Evolutionary conservation across 1,140 invertebrate genomes (phyloP).

Genomic region (Ganaspis sp.): DNA sequence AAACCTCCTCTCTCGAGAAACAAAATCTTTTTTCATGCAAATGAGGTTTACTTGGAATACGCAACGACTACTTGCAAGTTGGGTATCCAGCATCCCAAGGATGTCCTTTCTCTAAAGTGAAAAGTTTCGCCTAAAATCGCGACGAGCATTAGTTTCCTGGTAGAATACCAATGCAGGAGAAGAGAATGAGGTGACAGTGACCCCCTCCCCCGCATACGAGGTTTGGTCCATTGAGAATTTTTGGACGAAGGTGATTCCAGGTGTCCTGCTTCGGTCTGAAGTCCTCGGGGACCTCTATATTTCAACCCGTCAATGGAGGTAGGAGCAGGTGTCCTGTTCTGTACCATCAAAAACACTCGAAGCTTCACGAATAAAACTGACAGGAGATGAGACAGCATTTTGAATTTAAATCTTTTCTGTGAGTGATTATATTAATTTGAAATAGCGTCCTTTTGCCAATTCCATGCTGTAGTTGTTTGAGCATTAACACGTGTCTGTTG

Average conservation of each 20-base stretch:
- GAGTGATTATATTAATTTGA: not conserved
- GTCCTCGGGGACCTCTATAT: conserved; percentile 63
- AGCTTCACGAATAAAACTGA: not conserved
- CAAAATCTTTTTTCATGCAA: conserved; percentile 24
- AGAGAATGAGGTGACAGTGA: not conserved
- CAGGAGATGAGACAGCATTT: conserved; percentile 44
- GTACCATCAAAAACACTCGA: conserved; percentile 41
- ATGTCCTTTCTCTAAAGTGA: not conserved
- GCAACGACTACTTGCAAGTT: not conserved
- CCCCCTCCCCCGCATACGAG: not conserved
- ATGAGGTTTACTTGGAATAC: not conserved
- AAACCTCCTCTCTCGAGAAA: not conserved
- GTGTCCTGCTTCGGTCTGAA: conserved; percentile 52
- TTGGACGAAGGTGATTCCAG: conserved; percentile 61
- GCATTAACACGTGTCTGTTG: no score
- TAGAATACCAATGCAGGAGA: not conserved
- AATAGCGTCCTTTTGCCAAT: conserved; percentile 41
- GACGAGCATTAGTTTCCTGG: not conserved
- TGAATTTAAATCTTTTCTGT: not conserved
- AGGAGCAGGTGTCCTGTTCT: conserved; percentile 65
- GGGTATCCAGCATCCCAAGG: not conserved
- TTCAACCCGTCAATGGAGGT: conserved; percentile 67
- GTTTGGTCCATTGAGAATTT: conserved; percentile 33
- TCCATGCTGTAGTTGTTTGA: conserved; percentile 28
- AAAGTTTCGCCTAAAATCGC: conserved; percentile 15